Evolutionary conservation across 1,140 invertebrate genomes (phyloP).

Genomic region (Carposina sasakii): DNA sequence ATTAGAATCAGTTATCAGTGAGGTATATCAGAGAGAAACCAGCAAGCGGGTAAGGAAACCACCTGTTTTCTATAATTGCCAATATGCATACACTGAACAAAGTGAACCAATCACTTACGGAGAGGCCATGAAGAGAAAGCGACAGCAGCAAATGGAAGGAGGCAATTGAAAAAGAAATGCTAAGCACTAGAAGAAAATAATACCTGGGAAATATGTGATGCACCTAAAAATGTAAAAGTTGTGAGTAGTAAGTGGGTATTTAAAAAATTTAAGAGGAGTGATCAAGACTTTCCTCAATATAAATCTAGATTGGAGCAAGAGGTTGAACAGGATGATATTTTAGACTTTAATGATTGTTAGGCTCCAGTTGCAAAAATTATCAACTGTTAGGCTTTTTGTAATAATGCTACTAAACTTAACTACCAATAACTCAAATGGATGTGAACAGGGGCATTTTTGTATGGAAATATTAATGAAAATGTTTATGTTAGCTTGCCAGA

Average conservation of each 20-base stretch:
- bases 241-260: constrained; percentile 13
- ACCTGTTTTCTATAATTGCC: no score
- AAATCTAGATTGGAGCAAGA: constrained; percentile 18
- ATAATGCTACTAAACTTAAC: constrained; percentile 10
- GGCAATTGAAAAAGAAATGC: constrained; percentile 6
- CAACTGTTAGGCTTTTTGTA: constrained; percentile 19
- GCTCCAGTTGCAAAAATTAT: constrained; percentile 21
- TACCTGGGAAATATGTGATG: neutral
- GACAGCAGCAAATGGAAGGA: constrained; percentile 3
- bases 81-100: neutral
- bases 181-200: constrained; percentile 4
- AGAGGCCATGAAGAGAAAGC: neutral
- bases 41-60: no score
- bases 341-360: constrained; percentile 10
- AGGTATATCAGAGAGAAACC: no score
- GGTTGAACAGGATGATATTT: constrained; percentile 18
- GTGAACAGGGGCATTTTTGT: constrained; percentile 53
- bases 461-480: constrained; percentile 43
- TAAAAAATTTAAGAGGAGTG: neutral
- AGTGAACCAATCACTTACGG: neutral
- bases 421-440: constrained; percentile 49
- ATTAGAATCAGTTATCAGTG: no score
- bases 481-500: constrained; percentile 47
- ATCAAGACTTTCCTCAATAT: constrained; percentile 11
- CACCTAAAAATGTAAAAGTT: constrained; percentile 3